A percentile compares a stretch with the other conserved stretches of the same genome.
These are phyloP conservation scores for Petrocephalus sullivani DNA, from an alignment of 2,797 vertebrate genomes.

Conservation along the genomic window DNA sequence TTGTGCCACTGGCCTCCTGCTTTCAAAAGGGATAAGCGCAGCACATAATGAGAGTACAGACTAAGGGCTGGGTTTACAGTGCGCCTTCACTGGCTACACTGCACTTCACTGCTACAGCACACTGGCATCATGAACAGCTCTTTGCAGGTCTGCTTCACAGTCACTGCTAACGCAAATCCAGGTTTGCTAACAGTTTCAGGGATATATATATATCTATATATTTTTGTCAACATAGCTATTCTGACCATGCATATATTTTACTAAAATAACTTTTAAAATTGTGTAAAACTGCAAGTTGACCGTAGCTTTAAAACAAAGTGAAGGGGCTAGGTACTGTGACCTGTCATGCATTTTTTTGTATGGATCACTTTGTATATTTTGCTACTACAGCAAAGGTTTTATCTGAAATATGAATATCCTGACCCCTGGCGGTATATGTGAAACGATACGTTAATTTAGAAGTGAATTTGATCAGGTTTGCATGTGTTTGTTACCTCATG, in stretches of 20 bases:
- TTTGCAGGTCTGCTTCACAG: constrained; percentile 25
- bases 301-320: constrained; percentile 12
- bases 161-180: constrained; percentile 41
- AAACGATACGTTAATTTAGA: background rate
- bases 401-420: background rate
- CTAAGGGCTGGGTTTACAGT: constrained; percentile 32
- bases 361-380: background rate
- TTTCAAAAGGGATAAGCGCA: constrained; percentile 17
- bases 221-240: constrained; percentile 24
- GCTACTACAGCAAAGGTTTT: background rate
- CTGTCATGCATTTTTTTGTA: background rate
- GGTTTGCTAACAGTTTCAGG: constrained; percentile 54
- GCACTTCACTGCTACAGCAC: constrained; percentile 38
- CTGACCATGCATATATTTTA: constrained; percentile 20
- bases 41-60: constrained; percentile 29
- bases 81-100: constrained; percentile 1
- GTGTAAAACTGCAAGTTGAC: background rate
- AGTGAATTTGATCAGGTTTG: background rate
- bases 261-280: constrained; percentile 16
- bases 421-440: background rate
- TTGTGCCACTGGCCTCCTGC: background rate
- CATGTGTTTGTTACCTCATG: background rate
- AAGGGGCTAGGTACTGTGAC: background rate
- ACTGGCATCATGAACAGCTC: constrained; percentile 30
- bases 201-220: constrained; percentile 36